phyloP scores from a whole-genome alignment of 2,113 vertebrate genomes.

The Oreotrochilus melanogaster region DNA sequence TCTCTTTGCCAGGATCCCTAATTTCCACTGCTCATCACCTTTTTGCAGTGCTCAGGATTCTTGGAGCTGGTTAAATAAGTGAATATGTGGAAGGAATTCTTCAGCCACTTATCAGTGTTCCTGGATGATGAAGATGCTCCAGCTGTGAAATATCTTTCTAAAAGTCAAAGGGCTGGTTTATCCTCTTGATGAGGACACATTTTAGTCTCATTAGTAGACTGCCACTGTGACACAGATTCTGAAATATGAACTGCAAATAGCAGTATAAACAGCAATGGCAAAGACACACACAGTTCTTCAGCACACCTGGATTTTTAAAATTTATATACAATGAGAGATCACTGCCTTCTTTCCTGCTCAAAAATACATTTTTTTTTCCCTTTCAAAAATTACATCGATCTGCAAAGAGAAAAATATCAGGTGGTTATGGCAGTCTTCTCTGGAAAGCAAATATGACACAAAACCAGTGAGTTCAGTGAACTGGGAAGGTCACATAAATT shows the following conservation, averaged over 20 bases:
- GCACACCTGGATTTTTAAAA: neutral
- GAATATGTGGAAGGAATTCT: neutral
- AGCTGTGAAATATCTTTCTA: neutral
- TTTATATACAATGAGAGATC: neutral
- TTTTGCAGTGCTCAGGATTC: neutral
- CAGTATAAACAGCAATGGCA: neutral
- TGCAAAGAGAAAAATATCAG: neutral
- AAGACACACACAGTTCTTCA: neutral
- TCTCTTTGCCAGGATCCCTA: neutral
- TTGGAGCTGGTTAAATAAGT: neutral
- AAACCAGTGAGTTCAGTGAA: neutral
- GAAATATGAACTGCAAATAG: neutral
- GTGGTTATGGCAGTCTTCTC: neutral
- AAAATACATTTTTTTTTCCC: neutral
- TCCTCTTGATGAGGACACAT: neutral
- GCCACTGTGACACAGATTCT: neutral
- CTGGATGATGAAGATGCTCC: neutral
- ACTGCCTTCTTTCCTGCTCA: neutral
- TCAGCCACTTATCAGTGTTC: neutral
- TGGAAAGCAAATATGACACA: neutral
- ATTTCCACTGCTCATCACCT: neutral
- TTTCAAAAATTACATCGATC: neutral
- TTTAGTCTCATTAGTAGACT: neutral
- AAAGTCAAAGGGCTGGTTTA: neutral
- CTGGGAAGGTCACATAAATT: constrained; percentile 1